Evolutionary conservation across 2,113 vertebrate species (phyloP), one percentile per base, ranked within the genome.

Genomic region (Sminthopsis crassicaudata): DNA sequence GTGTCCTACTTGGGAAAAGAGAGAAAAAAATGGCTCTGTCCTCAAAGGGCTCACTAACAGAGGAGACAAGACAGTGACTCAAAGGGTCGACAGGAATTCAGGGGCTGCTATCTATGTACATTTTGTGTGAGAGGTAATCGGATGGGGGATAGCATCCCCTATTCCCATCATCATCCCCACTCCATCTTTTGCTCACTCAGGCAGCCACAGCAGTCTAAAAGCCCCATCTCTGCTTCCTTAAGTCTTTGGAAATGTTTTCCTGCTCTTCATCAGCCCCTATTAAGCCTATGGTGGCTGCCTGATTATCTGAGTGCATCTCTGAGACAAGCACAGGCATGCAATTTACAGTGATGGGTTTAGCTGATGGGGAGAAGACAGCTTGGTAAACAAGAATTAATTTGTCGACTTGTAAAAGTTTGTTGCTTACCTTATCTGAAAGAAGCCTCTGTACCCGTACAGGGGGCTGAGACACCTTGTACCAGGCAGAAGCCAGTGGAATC

Each of bases 381-480:
- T 97, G 97, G 97, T 97, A 98, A 98, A 97, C 97, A 98, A 97
- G 97, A 96, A 97, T 98, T 98, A 98, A 98, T 98, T 98, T 98
- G 97, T 93, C 2, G 5, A 95, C 96, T 95, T 94, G 96, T 92
- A 94, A 95, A 92, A 90, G 90, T 22, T 57, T 84, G 30, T 84
- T 22, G 19, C 67, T 84, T 42, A 84, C 16, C 67, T 42, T 84
- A n/a, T 22, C 67, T 23, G 19, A 93, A 96, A 96, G 97, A 93
- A 97, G 94, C 91, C 92, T 93, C 88, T 97, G 90, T 97, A 48
- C 94, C 95, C 88, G 91, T 93, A 93, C 94, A 95, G 96, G 96
- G 90, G 55, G 94, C n/a, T 95, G 96, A 53, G 95, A 97, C 55
- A 23, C 94, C 94, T 91, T 97, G 96, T 50, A 16, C 50, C 93